Base-by-base conservation (phyloP, 1,140 invertebrate genomes). In the Notospermus geniculatus region DNA sequence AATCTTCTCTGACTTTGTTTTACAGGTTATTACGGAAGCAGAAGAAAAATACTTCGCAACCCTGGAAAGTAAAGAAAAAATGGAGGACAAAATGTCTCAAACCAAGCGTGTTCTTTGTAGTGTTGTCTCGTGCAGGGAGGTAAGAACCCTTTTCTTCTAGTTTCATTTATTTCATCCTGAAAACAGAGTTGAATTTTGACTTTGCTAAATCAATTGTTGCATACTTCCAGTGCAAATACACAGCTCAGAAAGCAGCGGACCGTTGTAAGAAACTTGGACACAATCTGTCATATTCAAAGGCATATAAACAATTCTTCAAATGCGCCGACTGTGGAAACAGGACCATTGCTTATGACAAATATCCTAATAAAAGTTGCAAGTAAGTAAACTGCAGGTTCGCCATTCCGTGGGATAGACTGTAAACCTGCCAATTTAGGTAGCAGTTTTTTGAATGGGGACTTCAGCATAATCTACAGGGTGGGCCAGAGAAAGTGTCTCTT, bases 31-130 rank as follows among this genome's bases (percentile, higher is more conserved):
- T 54, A 82, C 87, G 55, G 85, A 90, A 69, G 88, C 88, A 60
- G 84, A 91, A 73, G 90, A 93, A 19, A 88, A 91, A 68, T 96
- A 97, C 77, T 97, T 96, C 66, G 86, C 88, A 62, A 90, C 90
- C 73, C 76, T 95, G 55, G 93, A 95, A 78, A 87, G 88, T 64
- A 96, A 93, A 73, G 94, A 97, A 80, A 85, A 86, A 66, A 88
- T 95, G 86, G 94, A 97, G 77, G 89, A 94, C 59, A 95, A 96
- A 81, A 93, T 97, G 91, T 75, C 89, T 22, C 87, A 84, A 39
- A 95, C 91, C 5, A 92, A 84, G 72, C 90, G 93, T 80, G 80
- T 96, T 22, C 79, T 85, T 27, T 92, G 90, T 69, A 93, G 91
- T 80, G 92, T 93, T n/a, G 90, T 95, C 1, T 86, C 85, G 56